Base-by-base conservation (phyloP, 2,888 invertebrate species). In the Synergus laeviventris region DNA sequence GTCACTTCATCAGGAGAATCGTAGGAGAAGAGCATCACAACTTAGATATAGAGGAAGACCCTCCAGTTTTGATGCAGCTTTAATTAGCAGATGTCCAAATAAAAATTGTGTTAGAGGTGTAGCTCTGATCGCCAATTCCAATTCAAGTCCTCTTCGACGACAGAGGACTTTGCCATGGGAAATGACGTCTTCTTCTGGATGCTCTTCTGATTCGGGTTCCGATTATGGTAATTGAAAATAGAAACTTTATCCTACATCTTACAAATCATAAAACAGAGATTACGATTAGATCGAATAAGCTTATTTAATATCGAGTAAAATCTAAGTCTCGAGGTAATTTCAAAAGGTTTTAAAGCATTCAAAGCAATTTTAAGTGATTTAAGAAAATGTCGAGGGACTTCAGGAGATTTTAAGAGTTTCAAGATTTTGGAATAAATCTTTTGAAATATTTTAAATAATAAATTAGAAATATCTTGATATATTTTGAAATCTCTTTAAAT, bases 31-130 rank as follows among this genome's bases (percentile, higher is more conserved):
- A 7, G 83, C 84, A 11, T 78, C 81, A 4, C 86, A 86, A 75
- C 79, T 84, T 18, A 77, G 84, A 78, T 82, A 83, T 82, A 82
- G 81, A 75, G 83, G 82, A 75, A 81, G 87, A 64, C 84, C 87
- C 12, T 85, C 87, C 54, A 88, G 87, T 78, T 87, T 86, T 78
- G 87, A 87, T 74, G 84, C 84, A 11, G 82, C 87, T 16, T 81
- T 86, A 1, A 87, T 87, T 61, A 81, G 84, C 49, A 82, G 76
- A 76, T 83, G 82, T 61, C 82, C 81, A 81, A 83, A 76, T 78
- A 85, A 85, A 70, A 83, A 82, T 74, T 79, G 82, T 59, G 73
- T 79, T 38, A 61, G 79, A 61, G 45, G 77, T 66, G 66, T 75
- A 59, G 62, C 84, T 54, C 80, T 81, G 56, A 79, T 84, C 59